Base-by-base conservation (phyloP, 2,888 invertebrate species). In the Athalia cordata region DNA sequence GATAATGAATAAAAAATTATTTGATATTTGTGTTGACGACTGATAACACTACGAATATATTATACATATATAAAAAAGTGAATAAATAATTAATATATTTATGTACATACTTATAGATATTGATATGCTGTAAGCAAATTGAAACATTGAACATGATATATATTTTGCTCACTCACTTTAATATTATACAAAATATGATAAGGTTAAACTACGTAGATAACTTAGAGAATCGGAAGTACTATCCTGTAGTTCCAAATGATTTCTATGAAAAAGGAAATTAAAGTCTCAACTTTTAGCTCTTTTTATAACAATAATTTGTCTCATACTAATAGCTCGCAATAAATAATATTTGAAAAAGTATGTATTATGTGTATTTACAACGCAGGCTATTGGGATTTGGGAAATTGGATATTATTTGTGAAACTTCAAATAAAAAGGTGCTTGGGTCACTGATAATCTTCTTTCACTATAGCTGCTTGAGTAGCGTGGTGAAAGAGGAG, bases 1-100 rank as follows among this genome's bases (percentile, higher is more conserved):
- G 68, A 52, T 52, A 68, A 43, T 55, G 13, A 67, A 64, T 64
- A 64, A 61, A 11, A 61, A 61, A 74, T 74, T 59, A 61, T 74
- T 59, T 74, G 29, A 74, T 49, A 57, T 45, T 15, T 59, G 47
- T 74, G 45, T 61, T 61, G 9, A 47, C 43, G 59, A 59, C 61
- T 61, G 59, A 59, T 49, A 45, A 47, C 13, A 61, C 57, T 11
- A 70, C 55, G 70, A 61, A 74, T 61, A 45, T 13, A 74, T n/a
- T 11, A 66, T 47, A 29, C 15, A 45, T 29, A 29, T 29, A 29
- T 29, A 49, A 74, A 57, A 7, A 11, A 47, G 29, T 29, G 29
- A 29, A 29, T 29, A n/a, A 66, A 5, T 7, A 47, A 8, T 13
- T 43, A 47, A 66, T 66, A 66, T 66, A 66, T 66, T 47, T 66